Evolutionary conservation across 2,113 vertebrate species (phyloP), one percentile per base, ranked within the genome.

Genomic region (Plecotus auritus): DNA sequence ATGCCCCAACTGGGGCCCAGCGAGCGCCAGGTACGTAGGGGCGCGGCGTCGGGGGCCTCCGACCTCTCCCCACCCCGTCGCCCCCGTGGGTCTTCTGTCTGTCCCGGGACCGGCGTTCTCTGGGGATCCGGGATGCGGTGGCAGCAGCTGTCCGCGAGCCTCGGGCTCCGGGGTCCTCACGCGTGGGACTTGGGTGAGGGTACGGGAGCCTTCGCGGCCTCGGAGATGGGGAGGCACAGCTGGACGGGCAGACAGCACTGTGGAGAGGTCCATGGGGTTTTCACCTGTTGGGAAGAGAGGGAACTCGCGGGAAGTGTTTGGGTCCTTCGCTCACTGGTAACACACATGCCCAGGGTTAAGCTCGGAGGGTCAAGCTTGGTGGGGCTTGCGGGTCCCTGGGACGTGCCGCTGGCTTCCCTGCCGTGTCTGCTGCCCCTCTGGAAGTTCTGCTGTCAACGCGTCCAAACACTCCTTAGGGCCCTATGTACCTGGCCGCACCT

Each of bases 1-100:
- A 94, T 96, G 95, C 95, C 94, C 93, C 92, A 92, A 72, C 89
- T 30, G 49, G 95, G 91, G 93, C 95, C 93, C 91, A 45, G 91
- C 51, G 89, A 95, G 85, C 88, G 77, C 81, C 51, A 96, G 95
- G 97, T 95, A 93, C 94, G 97, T 40, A 77, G 66, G 26, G 59
- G 59, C 72, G 37, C 87, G 83, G 85, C 78, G 51, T 16, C 61
- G 0, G 28, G 47, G 16, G 22, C 70, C 67, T 51, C 61, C 11
- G 9, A 9, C 32, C 32, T 22, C 32, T 30, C 23, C 35, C 16
- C 18, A 18, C 16, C 18, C 28, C 17, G 8, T 42, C 0, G 54
- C 30, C 30, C 28, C 66, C 14, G 4, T 47, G 37, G 45, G 22
- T 45, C 13, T 51, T 12, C 37, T 26, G 47, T 18, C n/a, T 1